A percentile compares a stretch with the other conserved stretches of the same genome.
phyloP scores from a whole-genome alignment of 1,140 invertebrate species.

The Zaprionus ghesquierei region DNA sequence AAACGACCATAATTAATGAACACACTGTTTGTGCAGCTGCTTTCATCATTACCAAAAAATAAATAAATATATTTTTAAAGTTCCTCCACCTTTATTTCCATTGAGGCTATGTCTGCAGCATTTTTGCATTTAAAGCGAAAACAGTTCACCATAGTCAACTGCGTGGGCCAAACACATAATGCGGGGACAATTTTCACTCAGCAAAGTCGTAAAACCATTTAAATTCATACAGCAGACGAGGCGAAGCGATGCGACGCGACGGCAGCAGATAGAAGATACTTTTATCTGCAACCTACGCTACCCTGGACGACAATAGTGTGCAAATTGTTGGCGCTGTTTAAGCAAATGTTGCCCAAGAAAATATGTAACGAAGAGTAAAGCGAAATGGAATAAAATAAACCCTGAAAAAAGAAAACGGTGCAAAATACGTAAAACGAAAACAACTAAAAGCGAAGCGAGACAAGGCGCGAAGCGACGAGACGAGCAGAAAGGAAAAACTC shows the following conservation, averaged over 20 bases:
- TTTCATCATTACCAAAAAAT: neutral
- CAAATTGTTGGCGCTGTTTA: constrained; percentile 76
- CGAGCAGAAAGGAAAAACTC: constrained; percentile 13
- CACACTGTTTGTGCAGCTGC: neutral
- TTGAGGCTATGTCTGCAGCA: neutral
- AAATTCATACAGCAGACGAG: constrained; percentile 69
- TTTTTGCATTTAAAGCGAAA: neutral
- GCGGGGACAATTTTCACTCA: constrained; percentile 21
- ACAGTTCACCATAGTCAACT: constrained; percentile 5
- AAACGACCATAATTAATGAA: neutral
- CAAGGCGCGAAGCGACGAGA: neutral
- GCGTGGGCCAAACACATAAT: constrained; percentile 12
- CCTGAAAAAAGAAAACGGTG: neutral
- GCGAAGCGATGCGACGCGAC: no score
- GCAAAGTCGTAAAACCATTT: constrained; percentile 67
- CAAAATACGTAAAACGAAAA: constrained; percentile 20
- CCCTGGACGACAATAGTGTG: constrained; percentile 64
- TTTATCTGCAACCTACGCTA: constrained; percentile 41
- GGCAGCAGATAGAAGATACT: constrained; percentile 47
- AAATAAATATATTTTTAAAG: neutral
- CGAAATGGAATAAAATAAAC: constrained; percentile 27
- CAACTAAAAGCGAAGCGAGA: constrained; percentile 6
- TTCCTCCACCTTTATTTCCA: neutral
- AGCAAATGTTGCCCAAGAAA: constrained; percentile 65
- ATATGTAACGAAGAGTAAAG: constrained; percentile 36